Base-by-base conservation (phyloP, 1,140 invertebrate species). In the Brachionus calyciflorus region DNA sequence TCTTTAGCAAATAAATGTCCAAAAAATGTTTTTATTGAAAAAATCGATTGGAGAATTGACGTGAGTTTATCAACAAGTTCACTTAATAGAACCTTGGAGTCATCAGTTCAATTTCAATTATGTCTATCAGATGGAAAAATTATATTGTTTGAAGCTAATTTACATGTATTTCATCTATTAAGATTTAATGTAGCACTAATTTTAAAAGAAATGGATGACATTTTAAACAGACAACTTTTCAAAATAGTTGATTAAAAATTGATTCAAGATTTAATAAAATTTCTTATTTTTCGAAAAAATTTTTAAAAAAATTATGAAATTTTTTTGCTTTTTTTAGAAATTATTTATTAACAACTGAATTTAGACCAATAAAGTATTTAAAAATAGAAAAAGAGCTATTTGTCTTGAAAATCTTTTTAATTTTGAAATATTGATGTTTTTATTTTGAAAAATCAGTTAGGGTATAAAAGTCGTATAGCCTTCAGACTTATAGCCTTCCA, bases 141-240 rank as follows among this genome's bases (percentile, higher is more conserved):
- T 9, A 0, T 73, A 3, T 37, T 26, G 19, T 51, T 73, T 55
- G 69, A 73, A 40, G 19, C 51, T 17, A 6, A 17, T 49, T 12
- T 73, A 10, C 1, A 49, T 14, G 14, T 14, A 30, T 73, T 73
- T 73, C 69, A 73, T 30, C 24, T 14, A 51, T 37, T 73, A 1
- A 49, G 69, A 73, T 73, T 73, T 40, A 73, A 30, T 55, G 37
- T 55, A 12, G 46, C 69, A 10, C 7, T 73, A 0, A 30, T 49
- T 73, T 28, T 73, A 19, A 73, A 73, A 51, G 69, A 73, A 55
- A 73, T 73, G n/a, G 51, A 73, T 10, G 46, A 73, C 9, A 49
- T 73, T 55, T 51, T 49, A 19, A 55, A 30, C 1, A 49, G 17
- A 40, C 48, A 33, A 12, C 19, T 51, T 51, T 73, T 73, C 33